Conservation (phyloP, 2,113 vertebrate genomes). For the Myiozetetes cayanensis region DNA sequence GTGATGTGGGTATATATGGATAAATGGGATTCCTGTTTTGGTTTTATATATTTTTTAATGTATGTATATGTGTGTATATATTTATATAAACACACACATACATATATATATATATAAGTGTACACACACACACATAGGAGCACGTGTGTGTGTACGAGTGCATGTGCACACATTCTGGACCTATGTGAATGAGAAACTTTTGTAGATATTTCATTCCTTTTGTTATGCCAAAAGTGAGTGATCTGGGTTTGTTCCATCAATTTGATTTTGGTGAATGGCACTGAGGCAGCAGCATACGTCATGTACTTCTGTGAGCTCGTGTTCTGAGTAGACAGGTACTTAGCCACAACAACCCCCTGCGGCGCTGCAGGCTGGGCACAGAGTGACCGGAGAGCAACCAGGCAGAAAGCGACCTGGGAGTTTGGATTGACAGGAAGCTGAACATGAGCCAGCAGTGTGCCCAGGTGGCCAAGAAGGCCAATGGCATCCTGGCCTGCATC, state of each 20-base stretch:
- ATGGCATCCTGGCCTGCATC: too few relatives aligned
- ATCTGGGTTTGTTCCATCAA: neutral
- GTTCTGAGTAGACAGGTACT: neutral
- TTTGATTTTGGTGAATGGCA: neutral
- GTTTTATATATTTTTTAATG: neutral
- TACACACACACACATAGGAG: neutral
- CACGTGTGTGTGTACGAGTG: neutral
- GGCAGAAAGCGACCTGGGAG: too few relatives aligned
- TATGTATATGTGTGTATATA: neutral
- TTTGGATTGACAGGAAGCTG: too few relatives aligned
- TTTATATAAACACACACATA: too few relatives aligned
- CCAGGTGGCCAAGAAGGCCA: too few relatives aligned
- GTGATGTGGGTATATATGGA: neutral
- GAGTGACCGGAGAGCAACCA: too few relatives aligned
- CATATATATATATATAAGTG: neutral
- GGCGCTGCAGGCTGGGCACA: too few relatives aligned
- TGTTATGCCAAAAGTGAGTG: neutral
- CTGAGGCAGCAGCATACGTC: accelerated
- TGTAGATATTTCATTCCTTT: neutral
- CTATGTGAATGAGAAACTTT: neutral
- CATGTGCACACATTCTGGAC: neutral
- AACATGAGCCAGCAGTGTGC: too few relatives aligned
- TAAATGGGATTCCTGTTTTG: neutral
- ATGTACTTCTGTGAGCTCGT: neutral
- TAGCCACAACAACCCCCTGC: too few relatives aligned